Evolutionary conservation across 2,797 vertebrate genomes (phyloP).

Genomic region (Sebastolobus alascanus): DNA sequence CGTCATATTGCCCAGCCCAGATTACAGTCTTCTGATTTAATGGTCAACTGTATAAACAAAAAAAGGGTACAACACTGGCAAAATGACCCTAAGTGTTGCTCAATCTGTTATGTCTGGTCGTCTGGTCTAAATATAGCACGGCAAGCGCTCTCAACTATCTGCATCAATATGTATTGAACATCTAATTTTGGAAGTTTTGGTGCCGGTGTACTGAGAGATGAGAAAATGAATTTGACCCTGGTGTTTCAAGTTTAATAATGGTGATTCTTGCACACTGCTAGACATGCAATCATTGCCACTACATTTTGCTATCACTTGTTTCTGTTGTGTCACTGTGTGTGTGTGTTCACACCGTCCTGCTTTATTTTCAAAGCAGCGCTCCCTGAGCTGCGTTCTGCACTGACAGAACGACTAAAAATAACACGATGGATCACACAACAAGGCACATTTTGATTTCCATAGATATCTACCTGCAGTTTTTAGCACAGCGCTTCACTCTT

Average conservation of each 20-base stretch:
- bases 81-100: background rate
- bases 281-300: background rate
- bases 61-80: background rate
- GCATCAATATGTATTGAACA: slow-evolving; percentile 2
- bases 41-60: background rate
- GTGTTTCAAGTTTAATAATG: background rate
- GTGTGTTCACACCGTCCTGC: slow-evolving; percentile 15
- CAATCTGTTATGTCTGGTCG: background rate
- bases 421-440: slow-evolving; percentile 47
- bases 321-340: background rate
- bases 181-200: slow-evolving; percentile 2
- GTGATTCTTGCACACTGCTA: background rate
- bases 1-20: too few relatives aligned
- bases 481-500: slow-evolving; percentile 41
- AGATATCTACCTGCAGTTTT: slow-evolving; percentile 57
- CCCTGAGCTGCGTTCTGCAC: slow-evolving; percentile 29
- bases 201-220: background rate
- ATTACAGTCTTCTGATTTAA: background rate
- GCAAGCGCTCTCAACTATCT: background rate
- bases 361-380: slow-evolving; percentile 57
- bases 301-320: background rate
- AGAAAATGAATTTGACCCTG: slow-evolving; percentile 2
- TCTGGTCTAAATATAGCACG: slow-evolving; percentile 39
- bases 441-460: slow-evolving; percentile 59
- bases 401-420: slow-evolving; percentile 72